A percentile compares a stretch with the other conserved stretches of the same genome.
Evolutionary conservation across 2,113 vertebrate genomes (phyloP).

Genomic region (Gadus chalcogrammus): DNA sequence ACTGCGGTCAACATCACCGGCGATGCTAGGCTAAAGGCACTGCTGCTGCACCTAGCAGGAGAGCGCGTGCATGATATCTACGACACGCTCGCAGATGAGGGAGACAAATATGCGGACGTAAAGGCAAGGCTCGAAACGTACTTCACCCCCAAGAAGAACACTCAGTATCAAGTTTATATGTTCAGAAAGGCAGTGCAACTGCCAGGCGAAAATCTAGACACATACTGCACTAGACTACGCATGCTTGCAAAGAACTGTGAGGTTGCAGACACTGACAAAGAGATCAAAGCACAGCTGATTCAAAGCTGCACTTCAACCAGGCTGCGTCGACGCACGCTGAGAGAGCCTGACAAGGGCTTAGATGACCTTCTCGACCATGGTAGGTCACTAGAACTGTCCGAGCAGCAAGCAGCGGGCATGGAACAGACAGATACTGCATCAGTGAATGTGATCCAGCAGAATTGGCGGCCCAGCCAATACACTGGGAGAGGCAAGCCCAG

Average conservation of each 20-base stretch:
- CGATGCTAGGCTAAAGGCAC: conserved; percentile 11
- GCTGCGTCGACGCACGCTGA: conserved; percentile 2
- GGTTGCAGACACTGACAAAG: not conserved
- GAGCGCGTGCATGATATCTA: conserved; percentile 27
- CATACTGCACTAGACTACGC: conserved; percentile 10
- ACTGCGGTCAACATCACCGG: conserved; percentile 23
- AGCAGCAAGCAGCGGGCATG: not conserved
- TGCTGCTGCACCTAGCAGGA: conserved; percentile 13
- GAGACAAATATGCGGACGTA: conserved; percentile 2
- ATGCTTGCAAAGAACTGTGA: conserved; percentile 35
- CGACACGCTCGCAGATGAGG: conserved; percentile 2
- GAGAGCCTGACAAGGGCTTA: conserved; percentile 6
- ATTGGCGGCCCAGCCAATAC: too few relatives aligned
- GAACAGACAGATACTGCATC: not conserved
- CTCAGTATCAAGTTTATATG: conserved; percentile 13
- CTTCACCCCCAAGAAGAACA: conserved; percentile 13
- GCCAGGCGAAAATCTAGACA: conserved; percentile 11
- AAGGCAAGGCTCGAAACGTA: conserved; percentile 15
- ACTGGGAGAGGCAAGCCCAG: not conserved
- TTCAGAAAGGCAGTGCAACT: conserved; percentile 1
- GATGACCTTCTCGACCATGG: conserved; percentile 16
- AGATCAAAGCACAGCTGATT: conserved; percentile 27
- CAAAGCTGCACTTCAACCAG: conserved; percentile 27
- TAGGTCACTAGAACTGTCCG: conserved; percentile 14
- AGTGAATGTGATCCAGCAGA: not conserved